Evolutionary conservation across 1,140 invertebrate genomes (phyloP).

Genomic region (Trichomalopsis sarcophagae): DNA sequence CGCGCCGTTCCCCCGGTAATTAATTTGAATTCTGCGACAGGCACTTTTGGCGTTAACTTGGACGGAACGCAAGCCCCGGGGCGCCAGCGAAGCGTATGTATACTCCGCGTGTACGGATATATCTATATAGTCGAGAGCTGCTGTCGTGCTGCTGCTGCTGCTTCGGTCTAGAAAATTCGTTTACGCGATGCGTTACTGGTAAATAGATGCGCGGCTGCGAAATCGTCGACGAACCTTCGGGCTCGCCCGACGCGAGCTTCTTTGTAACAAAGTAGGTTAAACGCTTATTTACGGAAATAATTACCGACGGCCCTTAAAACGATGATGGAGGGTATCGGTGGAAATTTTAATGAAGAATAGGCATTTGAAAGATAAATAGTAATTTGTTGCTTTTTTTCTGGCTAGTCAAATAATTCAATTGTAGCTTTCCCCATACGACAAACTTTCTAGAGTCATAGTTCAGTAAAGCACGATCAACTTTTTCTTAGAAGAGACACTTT

Average conservation of each 20-base stretch:
- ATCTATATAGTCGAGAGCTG: background rate
- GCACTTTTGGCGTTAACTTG: constrained; percentile 60
- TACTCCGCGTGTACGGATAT: background rate
- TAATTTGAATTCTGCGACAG: constrained; percentile 66
- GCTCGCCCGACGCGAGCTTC: background rate
- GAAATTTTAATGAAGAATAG: no score
- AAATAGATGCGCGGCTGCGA: background rate
- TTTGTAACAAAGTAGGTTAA: background rate
- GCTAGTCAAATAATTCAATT: no score
- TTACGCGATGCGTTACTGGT: constrained; percentile 27
- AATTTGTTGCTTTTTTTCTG: no score
- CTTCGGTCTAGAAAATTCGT: constrained; percentile 32
- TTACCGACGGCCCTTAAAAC: background rate
- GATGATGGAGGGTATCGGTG: background rate
- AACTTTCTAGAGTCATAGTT: no score
- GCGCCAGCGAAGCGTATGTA: background rate
- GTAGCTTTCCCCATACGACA: no score
- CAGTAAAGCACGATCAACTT: no score
- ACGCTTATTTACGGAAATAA: background rate
- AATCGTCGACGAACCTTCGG: background rate
- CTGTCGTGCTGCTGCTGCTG: background rate
- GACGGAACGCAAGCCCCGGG: constrained; percentile 9
- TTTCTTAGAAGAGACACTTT: no score
- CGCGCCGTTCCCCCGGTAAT: constrained; percentile 59
- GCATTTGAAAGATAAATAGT: no score